phyloP scores from a whole-genome alignment of 2,797 vertebrate species.

The Falco novaeseelandiae region DNA sequence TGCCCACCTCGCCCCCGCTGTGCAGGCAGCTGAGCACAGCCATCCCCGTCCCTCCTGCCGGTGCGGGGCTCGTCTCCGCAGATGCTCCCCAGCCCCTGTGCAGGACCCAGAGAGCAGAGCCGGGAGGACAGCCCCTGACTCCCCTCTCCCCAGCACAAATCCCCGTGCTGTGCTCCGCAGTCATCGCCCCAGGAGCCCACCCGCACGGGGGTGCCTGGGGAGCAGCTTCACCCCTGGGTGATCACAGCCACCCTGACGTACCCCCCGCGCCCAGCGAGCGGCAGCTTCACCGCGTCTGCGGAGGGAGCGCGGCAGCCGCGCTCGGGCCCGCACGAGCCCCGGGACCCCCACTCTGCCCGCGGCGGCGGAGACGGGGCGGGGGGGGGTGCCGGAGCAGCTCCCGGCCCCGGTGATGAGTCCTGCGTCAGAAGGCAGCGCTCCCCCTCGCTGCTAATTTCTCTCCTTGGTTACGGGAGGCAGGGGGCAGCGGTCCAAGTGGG shows the following conservation, averaged over 20 bases:
- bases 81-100: background rate
- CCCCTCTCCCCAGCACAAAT: background rate
- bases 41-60: background rate
- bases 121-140: background rate
- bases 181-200: background rate
- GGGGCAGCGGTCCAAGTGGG: background rate
- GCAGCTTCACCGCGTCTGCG: background rate
- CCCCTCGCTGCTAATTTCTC: background rate
- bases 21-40: background rate
- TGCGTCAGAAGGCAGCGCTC: constrained; percentile 1
- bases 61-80: rapidly evolving
- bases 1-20: rapidly evolving
- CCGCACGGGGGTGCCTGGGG: background rate
- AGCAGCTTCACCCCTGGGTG: background rate
- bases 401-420: background rate
- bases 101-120: background rate
- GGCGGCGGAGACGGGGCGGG: background rate
- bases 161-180: background rate
- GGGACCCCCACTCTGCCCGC: background rate
- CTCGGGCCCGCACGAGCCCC: background rate
- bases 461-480: constrained; percentile 10
- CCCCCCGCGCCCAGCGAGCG: background rate
- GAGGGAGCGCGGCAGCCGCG: background rate
- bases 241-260: background rate
- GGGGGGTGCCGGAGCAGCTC: background rate